phyloP scores from a whole-genome alignment of 2,113 vertebrate species.

The Anoura caudifer region DNA sequence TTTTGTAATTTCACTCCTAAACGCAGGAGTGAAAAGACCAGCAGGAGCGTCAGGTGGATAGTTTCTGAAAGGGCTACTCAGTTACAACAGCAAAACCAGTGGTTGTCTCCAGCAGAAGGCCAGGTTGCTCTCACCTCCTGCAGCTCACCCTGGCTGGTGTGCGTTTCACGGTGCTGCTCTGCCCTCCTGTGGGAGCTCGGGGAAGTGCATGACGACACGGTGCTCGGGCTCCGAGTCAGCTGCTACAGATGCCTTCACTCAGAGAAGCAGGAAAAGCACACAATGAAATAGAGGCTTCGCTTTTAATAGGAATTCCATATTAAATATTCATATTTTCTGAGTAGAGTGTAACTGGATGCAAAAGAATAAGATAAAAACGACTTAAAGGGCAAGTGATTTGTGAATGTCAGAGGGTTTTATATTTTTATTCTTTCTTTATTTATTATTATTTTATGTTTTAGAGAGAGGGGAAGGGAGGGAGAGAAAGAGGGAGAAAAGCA shows the following conservation, averaged over 20 bases:
- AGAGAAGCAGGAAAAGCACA: neutral
- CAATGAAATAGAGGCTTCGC: neutral
- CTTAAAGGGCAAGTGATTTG: neutral
- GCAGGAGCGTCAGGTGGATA: neutral
- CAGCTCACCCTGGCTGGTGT: accelerated
- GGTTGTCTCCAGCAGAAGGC: neutral
- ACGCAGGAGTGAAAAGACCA: neutral
- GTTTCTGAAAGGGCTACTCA: neutral
- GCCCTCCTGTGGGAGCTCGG: slow-evolving; percentile 38
- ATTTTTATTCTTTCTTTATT: too few relatives aligned
- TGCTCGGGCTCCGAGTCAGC: neutral
- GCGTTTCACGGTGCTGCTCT: slow-evolving; percentile 10
- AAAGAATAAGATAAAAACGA: neutral
- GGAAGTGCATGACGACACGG: neutral
- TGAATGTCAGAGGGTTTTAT: neutral
- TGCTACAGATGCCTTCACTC: neutral
- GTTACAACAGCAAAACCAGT: neutral
- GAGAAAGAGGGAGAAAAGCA: too few relatives aligned
- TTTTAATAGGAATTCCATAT: neutral
- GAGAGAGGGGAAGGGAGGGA: too few relatives aligned
- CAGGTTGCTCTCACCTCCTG: neutral
- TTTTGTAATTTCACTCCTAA: neutral
- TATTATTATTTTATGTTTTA: too few relatives aligned
- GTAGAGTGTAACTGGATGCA: neutral
- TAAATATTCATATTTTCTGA: neutral